Conservation (phyloP, 2,888 invertebrate species). For the Creontiades dilutus region DNA sequence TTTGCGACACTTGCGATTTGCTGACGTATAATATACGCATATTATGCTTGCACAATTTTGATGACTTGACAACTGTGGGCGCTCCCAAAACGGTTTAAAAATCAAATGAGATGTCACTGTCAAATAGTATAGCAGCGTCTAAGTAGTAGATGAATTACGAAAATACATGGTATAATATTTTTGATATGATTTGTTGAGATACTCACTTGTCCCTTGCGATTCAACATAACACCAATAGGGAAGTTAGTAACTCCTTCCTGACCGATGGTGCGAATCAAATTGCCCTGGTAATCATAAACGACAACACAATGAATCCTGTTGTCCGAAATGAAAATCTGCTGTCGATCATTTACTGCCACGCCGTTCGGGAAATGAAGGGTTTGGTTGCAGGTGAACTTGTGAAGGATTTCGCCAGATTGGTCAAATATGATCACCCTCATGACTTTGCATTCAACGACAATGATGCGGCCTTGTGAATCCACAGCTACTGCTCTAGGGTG, state of each 20-base stretch:
- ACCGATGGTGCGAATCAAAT: constrained; percentile 97
- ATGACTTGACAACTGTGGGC: too few relatives aligned
- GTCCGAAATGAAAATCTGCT: constrained; percentile 99
- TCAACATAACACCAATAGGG: constrained; percentile 99
- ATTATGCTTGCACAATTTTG: too few relatives aligned
- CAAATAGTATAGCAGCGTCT: too few relatives aligned
- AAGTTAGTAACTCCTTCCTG: constrained; percentile 99
- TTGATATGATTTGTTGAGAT: background rate
- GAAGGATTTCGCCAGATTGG: constrained; percentile 96
- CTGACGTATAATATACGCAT: too few relatives aligned
- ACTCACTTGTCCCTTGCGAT: constrained; percentile 93
- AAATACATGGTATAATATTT: too few relatives aligned
- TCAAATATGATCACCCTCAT: constrained; percentile 99
- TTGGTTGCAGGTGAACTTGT: constrained; percentile 98
- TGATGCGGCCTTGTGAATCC: constrained; percentile 98
- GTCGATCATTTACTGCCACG: constrained; percentile 99
- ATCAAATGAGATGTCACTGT: too few relatives aligned
- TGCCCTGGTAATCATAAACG: constrained; percentile 98
- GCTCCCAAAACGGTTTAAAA: too few relatives aligned
- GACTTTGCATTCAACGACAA: constrained; percentile 99
- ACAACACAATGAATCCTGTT: constrained; percentile 99
- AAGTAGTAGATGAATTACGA: too few relatives aligned
- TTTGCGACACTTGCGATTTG: too few relatives aligned
- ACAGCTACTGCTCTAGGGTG: constrained; percentile 99
- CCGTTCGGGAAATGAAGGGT: constrained; percentile 99